These are phyloP conservation scores for Drosophila orena DNA, from an alignment of 1,140 invertebrate genomes.

Conservation along the genomic window DNA sequence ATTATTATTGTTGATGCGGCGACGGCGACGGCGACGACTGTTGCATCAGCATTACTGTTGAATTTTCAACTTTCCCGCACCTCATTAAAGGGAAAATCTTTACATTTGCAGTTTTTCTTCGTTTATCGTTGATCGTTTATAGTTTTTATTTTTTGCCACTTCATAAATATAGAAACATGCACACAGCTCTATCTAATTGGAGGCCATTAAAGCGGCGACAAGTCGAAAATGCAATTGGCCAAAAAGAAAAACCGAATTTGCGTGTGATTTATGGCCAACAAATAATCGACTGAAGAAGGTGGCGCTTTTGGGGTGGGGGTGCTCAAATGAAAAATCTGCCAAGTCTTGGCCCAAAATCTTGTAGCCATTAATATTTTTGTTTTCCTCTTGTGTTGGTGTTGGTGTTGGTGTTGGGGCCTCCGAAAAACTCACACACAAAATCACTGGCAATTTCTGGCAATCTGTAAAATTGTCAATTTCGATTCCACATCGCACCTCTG, in stretches of 20 bases:
- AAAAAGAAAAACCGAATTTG: conserved; percentile 13
- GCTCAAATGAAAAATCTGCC: conserved; percentile 59
- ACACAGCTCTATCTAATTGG: conserved; percentile 56
- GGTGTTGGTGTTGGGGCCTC: not conserved
- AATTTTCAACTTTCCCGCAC: conserved; percentile 15
- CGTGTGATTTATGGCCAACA: conserved; percentile 76
- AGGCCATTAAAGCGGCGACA: conserved; percentile 73
- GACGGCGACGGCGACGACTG: not conserved
- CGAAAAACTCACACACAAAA: not conserved
- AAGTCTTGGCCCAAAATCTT: conserved; percentile 59
- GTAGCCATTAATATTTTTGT: conserved; percentile 65
- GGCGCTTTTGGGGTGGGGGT: conserved; percentile 5
- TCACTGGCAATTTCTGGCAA: conserved; percentile 25
- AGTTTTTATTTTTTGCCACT: not conserved
- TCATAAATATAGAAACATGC: conserved; percentile 28
- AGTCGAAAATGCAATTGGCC: conserved; percentile 55
- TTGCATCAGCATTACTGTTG: conserved; percentile 29
- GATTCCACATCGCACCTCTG: conserved; percentile 52
- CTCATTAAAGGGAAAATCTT: conserved; percentile 19
- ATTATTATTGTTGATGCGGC: conserved; percentile 13
- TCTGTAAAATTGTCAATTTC: conserved; percentile 68
- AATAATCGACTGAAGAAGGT: conserved; percentile 49
- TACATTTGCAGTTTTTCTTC: not conserved
- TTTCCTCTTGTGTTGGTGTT: no score
- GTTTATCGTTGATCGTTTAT: no score